Evolutionary conservation across 2,888 invertebrate species (phyloP).

Genomic region (Norana najaformis): DNA sequence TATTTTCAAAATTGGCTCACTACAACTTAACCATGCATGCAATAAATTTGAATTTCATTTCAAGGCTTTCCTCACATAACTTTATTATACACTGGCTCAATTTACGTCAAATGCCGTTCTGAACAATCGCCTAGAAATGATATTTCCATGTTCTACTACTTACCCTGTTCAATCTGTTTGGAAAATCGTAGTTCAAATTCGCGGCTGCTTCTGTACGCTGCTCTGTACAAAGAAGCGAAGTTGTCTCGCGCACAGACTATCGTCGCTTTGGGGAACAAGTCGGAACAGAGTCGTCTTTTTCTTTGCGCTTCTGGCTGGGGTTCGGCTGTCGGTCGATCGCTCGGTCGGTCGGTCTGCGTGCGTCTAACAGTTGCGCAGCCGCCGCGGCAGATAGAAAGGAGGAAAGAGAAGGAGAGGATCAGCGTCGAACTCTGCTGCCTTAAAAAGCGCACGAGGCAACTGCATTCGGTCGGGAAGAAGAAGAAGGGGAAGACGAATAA

Average conservation of each 20-base stretch:
- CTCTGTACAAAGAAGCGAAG: not conserved
- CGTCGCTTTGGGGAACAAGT: not conserved
- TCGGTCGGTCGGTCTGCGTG: not conserved
- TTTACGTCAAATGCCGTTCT: not conserved
- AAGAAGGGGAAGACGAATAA: not conserved
- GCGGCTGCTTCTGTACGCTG: not conserved
- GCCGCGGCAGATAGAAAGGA: not conserved
- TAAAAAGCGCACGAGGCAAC: not conserved
- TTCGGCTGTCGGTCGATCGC: not conserved
- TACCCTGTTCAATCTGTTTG: not conserved
- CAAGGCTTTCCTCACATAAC: not conserved
- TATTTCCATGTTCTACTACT: not conserved
- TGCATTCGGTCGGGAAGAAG: constrained; percentile 10
- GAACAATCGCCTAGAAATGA: not conserved
- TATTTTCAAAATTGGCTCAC: not conserved
- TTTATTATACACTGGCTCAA: not conserved
- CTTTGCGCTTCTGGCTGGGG: not conserved
- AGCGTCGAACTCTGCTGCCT: not conserved
- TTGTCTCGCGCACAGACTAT: not conserved
- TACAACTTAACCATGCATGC: not conserved
- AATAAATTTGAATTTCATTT: not conserved
- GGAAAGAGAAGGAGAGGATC: not conserved
- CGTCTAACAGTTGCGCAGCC: not conserved
- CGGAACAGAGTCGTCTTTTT: not conserved
- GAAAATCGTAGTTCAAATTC: not conserved